These are phyloP conservation scores for Cyclopterus lumpus DNA, from an alignment of 2,797 vertebrate genomes.

Conservation along the genomic window DNA sequence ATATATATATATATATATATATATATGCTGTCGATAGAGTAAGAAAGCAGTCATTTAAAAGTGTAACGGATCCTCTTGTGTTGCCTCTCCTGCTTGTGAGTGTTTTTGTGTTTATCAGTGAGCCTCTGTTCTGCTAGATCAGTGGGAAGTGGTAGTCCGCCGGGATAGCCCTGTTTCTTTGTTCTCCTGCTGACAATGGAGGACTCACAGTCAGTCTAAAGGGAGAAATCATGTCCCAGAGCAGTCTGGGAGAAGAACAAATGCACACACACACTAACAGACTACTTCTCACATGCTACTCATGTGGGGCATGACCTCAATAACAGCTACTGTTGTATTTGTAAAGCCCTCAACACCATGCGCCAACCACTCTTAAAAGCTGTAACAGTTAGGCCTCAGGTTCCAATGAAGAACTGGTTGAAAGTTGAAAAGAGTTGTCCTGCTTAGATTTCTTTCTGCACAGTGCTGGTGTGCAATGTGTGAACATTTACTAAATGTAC, in stretches of 20 bases:
- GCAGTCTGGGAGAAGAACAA: constrained; percentile 74
- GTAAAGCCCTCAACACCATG: constrained; percentile 70
- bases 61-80: constrained; percentile 15
- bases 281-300: constrained; percentile 75
- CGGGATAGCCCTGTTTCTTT: constrained; percentile 77
- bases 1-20: too few relatives aligned
- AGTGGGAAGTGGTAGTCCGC: constrained; percentile 71
- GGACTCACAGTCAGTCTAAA: constrained; percentile 75
- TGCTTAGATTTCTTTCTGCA: constrained; percentile 33
- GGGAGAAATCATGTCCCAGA: constrained; percentile 76
- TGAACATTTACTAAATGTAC: constrained; percentile 11
- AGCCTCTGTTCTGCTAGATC: constrained; percentile 75
- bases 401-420: constrained; percentile 56
- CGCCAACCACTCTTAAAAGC: constrained; percentile 66
- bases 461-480: constrained; percentile 2
- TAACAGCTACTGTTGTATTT: constrained; percentile 75
- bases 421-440: constrained; percentile 36
- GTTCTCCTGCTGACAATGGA: constrained; percentile 79
- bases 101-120: constrained; percentile 53
- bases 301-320: constrained; percentile 82
- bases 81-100: constrained; percentile 20
- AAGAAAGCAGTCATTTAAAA: background rate
- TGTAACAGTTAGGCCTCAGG: constrained; percentile 66
- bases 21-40: constrained; percentile 19
- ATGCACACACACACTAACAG: constrained; percentile 40